Base-by-base conservation (phyloP, 2,888 invertebrate genomes). In the Coleophora flavipennella region DNA sequence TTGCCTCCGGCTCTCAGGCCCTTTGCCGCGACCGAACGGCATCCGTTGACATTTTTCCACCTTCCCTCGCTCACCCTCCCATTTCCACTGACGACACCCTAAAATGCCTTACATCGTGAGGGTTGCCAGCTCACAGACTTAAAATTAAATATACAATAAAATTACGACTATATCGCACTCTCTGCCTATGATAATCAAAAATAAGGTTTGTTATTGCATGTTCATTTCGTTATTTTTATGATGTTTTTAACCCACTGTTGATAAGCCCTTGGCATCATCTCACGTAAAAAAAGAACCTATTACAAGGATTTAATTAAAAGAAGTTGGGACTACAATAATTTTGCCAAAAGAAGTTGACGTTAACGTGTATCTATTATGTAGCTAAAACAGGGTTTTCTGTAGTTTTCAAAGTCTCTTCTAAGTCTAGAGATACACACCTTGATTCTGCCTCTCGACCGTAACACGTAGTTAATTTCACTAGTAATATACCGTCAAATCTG, bases 141-240 rank as follows among this genome's bases (percentile, higher is more conserved):
- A 53, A 73, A 72, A 79, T 80, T 77, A 69, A 77, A 77, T 58
- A 50, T 56, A 49, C 62, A 68, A 72, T 75, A 67, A 55, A 69
- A 71, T 74, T 67, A n/a, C n/a, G n/a, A n/a, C n/a, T n/a, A 66
- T 57, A 64, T 53, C 57, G 53, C 53, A 77, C 71, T 73, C 55
- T 69, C 58, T 52, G 67, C 70, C 62, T 52, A 70, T 49, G 36
- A 45, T 44, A 43, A 48, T 48, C 50, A 39, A 37, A 50, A 50
- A 70, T 68, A 67, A 51, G 62, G 69, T 51, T 51, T 43, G 49
- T 64, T 69, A 57, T 67, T 43, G 55, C 55, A 59, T 66, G 62
- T 40, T 39, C 32, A 43, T 43, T 40, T 38, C 37, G 20, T 32
- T 38, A 44, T 40, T 42, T 45, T 55, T 44, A 48, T 51, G n/a